Percentiles rank a stretch among this genome's conserved stretches.
phyloP scores from a whole-genome alignment of 2,888 invertebrate species.

The Gymnocheta viridis region DNA sequence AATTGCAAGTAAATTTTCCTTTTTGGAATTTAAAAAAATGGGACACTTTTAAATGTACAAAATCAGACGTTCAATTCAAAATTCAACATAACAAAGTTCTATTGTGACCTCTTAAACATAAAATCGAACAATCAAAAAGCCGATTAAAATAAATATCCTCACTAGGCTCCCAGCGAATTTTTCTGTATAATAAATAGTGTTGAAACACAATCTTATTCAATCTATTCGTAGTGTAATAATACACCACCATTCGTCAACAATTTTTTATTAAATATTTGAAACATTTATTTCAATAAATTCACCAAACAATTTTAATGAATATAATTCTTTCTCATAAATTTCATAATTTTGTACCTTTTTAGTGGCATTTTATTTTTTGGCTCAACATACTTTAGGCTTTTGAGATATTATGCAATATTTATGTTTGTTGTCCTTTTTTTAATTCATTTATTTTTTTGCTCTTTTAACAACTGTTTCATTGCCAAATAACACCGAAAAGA shows the following conservation, averaged over 20 bases:
- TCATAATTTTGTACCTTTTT: slow-evolving; percentile 31
- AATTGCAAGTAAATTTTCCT: no score
- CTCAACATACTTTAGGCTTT: slow-evolving; percentile 30
- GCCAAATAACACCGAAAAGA: slow-evolving; percentile 32
- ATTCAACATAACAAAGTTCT: no score
- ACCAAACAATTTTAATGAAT: slow-evolving; percentile 36
- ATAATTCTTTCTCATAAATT: slow-evolving; percentile 58
- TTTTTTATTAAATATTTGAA: not conserved
- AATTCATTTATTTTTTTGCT: not conserved
- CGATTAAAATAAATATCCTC: no score
- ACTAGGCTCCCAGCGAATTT: no score
- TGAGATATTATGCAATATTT: slow-evolving; percentile 60
- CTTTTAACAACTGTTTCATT: slow-evolving; percentile 55
- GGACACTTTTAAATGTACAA: no score
- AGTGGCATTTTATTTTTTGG: not conserved
- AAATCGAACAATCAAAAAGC: no score
- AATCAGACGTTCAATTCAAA: no score
- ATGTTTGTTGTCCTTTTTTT: slow-evolving; percentile 15
- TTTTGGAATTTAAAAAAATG: no score
- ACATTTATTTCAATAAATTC: slow-evolving; percentile 33
- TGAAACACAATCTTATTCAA: not conserved
- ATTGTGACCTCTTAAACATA: no score
- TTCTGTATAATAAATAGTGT: no score
- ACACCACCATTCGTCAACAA: slow-evolving; percentile 23
- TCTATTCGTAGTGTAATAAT: not conserved